phyloP scores from a whole-genome alignment of 2,797 vertebrate genomes.

The Furcifer pardalis region DNA sequence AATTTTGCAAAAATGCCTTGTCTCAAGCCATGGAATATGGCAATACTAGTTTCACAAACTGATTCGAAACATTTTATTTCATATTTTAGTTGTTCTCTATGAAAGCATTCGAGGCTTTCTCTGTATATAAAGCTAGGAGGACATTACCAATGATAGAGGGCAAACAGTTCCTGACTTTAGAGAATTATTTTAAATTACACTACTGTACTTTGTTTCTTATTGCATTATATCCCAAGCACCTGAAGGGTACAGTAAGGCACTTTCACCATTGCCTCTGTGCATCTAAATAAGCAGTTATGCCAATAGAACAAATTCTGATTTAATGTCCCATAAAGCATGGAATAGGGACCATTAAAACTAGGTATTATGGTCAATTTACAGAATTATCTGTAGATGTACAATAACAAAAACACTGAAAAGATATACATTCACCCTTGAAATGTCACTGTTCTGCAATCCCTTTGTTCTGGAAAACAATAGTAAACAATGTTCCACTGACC shows the following conservation, averaged over 20 bases:
- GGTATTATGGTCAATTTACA: constrained; percentile 41
- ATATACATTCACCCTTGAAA: background rate
- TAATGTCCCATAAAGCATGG: constrained; percentile 38
- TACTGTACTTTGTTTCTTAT: constrained; percentile 9
- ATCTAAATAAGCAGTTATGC: constrained; percentile 27
- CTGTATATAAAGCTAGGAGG: constrained; percentile 7
- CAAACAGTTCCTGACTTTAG: background rate
- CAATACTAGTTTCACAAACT: background rate
- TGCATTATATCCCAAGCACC: constrained; percentile 25
- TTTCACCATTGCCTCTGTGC: constrained; percentile 36
- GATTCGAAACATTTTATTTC: background rate
- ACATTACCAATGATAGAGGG: constrained; percentile 4
- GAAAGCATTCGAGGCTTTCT: background rate
- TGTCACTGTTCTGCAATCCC: constrained; percentile 29
- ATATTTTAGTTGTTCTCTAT: background rate
- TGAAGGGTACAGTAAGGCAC: constrained; percentile 27
- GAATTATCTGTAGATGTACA: constrained; percentile 42
- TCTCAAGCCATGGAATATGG: background rate
- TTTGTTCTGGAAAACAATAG: constrained; percentile 67
- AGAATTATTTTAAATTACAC: background rate
- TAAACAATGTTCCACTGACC: constrained; percentile 72
- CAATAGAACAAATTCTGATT: constrained; percentile 40
- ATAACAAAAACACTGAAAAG: constrained; percentile 39
- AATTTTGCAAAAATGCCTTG: background rate
- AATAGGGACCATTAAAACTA: constrained; percentile 18